Evolutionary conservation across 1,140 invertebrate species (phyloP), one percentile per base, ranked within the genome.

Genomic region (Diachasmimorpha longicaudata): DNA sequence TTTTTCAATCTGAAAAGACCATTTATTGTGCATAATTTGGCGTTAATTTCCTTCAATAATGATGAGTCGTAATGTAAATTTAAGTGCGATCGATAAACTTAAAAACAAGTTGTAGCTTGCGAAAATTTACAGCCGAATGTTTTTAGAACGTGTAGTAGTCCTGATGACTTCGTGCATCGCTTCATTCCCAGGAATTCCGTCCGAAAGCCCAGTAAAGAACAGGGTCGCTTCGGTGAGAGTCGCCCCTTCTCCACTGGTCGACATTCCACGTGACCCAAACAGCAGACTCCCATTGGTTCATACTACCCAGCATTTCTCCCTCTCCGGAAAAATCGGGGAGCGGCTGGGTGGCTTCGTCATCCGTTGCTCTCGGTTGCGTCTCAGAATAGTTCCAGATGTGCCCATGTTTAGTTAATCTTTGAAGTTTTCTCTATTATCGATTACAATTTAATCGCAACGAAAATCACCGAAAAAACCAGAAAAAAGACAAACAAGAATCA

Each of bases 381-480:
- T 88, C 87, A 88, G 87, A 89, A 88, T 83, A 88, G 87, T 88
- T 88, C 85, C 87, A 88, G 87, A 86, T 89, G 87, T 89, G 87
- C 87, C 86, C 83, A 88, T 88, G 87, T 88, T 88, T 86, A 89
- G 86, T 88, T 84, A 83, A 87, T 84, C 81, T 86, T 85, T 85
- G 82, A 89, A 88, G 87, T 89, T 88, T 81, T 83, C 85, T 84
- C 87, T 78, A 83, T 81, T 82, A 83, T 86, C 82, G 70, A 72
- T 52, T 72, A 52, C 48, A 55, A 58, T 52, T 37, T 55, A 75
- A 70, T 71, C 42, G 21, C 52, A 72, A 69, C 36, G 70, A 75
- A 69, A 23, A 70, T 70, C 25, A 58, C 25, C 39, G 44, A 9
- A 68, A 74, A 48, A 44, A 63, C 69, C 71, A 74, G 73, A 76